phyloP scores from a whole-genome alignment of 1,140 invertebrate species.

The Plutomurus gul region DNA sequence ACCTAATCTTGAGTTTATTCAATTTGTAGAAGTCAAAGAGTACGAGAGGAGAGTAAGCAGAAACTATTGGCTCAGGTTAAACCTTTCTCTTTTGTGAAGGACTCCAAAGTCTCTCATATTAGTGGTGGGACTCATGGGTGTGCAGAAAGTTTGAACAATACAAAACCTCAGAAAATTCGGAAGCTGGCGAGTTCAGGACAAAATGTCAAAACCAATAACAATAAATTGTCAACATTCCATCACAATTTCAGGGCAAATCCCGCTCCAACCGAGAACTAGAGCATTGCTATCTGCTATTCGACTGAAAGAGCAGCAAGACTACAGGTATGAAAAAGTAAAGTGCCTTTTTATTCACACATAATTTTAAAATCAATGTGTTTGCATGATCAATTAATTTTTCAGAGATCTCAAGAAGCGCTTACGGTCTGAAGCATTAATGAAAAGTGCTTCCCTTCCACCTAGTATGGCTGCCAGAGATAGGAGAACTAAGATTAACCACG shows the following conservation, averaged over 20 bases:
- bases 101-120: neutral
- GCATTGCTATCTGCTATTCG: constrained; percentile 49
- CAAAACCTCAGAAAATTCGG: constrained; percentile 29
- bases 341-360: neutral
- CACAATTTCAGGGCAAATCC: constrained; percentile 48
- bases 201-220: constrained; percentile 45
- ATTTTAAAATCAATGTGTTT: neutral
- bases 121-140: neutral
- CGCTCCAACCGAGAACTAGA: constrained; percentile 48
- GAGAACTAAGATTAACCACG: constrained; percentile 15
- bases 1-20: too few relatives aligned
- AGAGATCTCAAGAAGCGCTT: constrained; percentile 70
- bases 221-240: constrained; percentile 5
- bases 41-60: constrained; percentile 49
- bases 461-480: constrained; percentile 69
- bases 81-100: constrained; percentile 49
- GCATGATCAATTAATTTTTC: constrained; percentile 9
- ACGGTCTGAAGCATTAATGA: constrained; percentile 69
- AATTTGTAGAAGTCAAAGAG: constrained; percentile 49
- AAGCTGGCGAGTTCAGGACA: neutral
- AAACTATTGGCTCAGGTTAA: constrained; percentile 51
- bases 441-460: constrained; percentile 68
- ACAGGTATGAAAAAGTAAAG: constrained; percentile 35
- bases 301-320: constrained; percentile 53
- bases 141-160: constrained; percentile 41